Evolutionary conservation across 2,113 vertebrate species (phyloP).

Genomic region (Ranitomeya imitator): DNA sequence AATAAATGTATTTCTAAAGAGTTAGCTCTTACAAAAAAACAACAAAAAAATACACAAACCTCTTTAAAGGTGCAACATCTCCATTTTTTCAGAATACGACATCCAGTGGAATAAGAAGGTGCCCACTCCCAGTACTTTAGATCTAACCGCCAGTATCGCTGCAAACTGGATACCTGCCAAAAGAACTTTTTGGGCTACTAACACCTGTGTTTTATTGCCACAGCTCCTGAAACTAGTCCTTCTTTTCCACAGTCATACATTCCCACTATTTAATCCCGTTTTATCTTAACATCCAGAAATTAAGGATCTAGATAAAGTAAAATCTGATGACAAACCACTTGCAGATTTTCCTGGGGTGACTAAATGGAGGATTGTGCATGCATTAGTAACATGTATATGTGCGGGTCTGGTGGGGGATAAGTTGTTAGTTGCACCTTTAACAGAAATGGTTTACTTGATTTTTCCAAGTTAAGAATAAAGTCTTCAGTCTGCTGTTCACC

Average conservation of each 20-base stretch:
- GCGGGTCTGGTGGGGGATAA: background rate
- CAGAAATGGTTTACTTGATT: slow-evolving; percentile 40
- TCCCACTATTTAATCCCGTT: background rate
- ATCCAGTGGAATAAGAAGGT: background rate
- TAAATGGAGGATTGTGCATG: background rate
- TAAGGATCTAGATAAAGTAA: background rate
- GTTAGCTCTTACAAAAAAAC: background rate
- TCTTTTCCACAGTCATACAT: background rate
- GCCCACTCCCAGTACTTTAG: background rate
- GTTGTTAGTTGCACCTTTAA: slow-evolving; percentile 44
- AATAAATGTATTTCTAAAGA: slow-evolving; percentile 49
- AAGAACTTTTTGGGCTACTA: background rate
- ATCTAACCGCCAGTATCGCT: slow-evolving; percentile 4
- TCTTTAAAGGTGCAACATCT: slow-evolving; percentile 50
- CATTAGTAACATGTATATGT: background rate
- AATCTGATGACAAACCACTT: background rate
- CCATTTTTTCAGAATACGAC: slow-evolving; percentile 5
- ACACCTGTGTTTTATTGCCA: background rate
- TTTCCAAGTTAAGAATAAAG: slow-evolving; percentile 50
- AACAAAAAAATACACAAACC: background rate
- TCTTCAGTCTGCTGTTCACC: slow-evolving; percentile 43
- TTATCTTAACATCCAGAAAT: background rate
- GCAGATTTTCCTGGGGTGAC: background rate
- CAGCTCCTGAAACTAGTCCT: background rate
- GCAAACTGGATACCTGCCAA: slow-evolving; percentile 32